phyloP scores from a whole-genome alignment of 1,140 invertebrate genomes.

The Trichogramma pretiosum region DNA sequence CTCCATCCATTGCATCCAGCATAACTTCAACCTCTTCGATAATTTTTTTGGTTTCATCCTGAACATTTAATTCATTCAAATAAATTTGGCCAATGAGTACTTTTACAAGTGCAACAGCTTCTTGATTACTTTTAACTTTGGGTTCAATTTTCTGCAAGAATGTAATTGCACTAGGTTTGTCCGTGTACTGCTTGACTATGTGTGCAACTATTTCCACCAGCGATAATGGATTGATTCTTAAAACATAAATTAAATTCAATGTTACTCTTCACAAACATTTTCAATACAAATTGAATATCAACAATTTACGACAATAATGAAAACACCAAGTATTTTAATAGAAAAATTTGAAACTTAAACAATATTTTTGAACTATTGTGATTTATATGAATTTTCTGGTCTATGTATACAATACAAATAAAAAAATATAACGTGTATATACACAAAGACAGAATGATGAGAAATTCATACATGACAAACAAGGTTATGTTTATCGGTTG shows the following conservation, averaged over 20 bases:
- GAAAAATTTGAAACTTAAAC: too few species aligned
- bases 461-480: neutral
- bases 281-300: too few species aligned
- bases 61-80: conserved; percentile 70
- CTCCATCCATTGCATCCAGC: conserved; percentile 81
- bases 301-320: too few species aligned
- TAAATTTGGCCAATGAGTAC: conserved; percentile 78
- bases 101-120: conserved; percentile 78
- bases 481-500: conserved; percentile 21
- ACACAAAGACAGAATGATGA: neutral
- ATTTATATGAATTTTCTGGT: too few species aligned
- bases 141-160: conserved; percentile 80
- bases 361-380: too few species aligned
- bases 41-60: conserved; percentile 75
- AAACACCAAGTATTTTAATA: too few species aligned
- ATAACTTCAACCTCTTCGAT: conserved; percentile 83
- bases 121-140: conserved; percentile 81
- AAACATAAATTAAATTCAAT: conserved; percentile 33
- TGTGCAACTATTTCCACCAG: conserved; percentile 79
- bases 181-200: conserved; percentile 70
- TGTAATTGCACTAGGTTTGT: conserved; percentile 71
- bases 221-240: conserved; percentile 86
- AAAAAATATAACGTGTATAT: neutral
- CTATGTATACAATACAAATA: too few species aligned
- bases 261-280: too few species aligned